Evolutionary conservation across 2,888 invertebrate genomes (phyloP).

Genomic region (Athrips mouffetella): DNA sequence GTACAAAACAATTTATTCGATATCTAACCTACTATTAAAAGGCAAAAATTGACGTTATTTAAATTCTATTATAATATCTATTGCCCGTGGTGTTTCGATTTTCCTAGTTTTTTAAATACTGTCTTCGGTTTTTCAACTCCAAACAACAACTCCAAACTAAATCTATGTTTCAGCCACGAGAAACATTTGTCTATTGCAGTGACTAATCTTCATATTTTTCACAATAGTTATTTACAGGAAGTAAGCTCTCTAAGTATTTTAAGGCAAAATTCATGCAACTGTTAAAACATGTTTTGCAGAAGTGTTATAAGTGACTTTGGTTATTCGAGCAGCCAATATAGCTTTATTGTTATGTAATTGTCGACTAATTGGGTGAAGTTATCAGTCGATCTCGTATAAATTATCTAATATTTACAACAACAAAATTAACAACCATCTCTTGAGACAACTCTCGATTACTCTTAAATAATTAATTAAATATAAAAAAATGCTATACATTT

Average conservation of each 20-base stretch:
- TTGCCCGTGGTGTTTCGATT: not conserved
- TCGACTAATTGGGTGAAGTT: constrained; percentile 38
- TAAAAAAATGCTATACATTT: constrained; percentile 27
- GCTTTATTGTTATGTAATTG: constrained; percentile 15
- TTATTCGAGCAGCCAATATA: constrained; percentile 7
- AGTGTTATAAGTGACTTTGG: not conserved
- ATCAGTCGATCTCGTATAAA: constrained; percentile 55
- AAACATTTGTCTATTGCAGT: too few species aligned
- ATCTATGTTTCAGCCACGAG: too few species aligned
- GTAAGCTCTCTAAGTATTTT: too few species aligned
- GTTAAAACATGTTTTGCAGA: not conserved
- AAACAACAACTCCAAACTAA: not conserved
- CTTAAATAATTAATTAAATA: constrained; percentile 35
- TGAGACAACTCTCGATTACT: constrained; percentile 41
- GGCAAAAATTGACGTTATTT: constrained; percentile 35
- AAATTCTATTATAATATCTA: constrained; percentile 27
- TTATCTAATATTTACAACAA: constrained; percentile 55
- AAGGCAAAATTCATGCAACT: too few species aligned
- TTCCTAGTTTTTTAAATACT: constrained; percentile 5
- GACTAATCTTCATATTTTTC: too few species aligned
- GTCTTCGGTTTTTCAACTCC: not conserved
- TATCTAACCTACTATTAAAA: constrained; percentile 29
- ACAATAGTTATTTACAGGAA: too few species aligned
- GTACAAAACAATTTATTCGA: constrained; percentile 31
- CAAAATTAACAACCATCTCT: constrained; percentile 54